Evolutionary conservation across 1,140 invertebrate genomes (phyloP), one percentile per base, ranked within the genome.

Genomic region (Eueides isabella): DNA sequence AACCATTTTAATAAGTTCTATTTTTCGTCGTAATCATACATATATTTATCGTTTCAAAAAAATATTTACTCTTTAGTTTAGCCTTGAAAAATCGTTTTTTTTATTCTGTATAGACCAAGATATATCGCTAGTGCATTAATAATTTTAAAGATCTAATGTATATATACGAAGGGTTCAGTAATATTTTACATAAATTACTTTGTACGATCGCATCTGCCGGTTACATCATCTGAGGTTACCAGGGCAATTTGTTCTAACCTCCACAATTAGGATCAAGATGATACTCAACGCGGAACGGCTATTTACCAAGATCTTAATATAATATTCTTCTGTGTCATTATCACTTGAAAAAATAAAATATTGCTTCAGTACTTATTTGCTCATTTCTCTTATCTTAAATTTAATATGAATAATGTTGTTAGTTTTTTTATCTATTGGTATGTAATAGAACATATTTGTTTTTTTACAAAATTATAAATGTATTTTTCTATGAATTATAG

Each of bases 231-330:
- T 71, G 71, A 79, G 82, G 82, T 85, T 79, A 81, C 74, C 64
- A 70, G 77, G 74, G 72, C 78, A 85, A 84, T 84, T 84, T 78
- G 77, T 72, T 70, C 67, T 80, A 80, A 84, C 84, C 82, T 82
- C 67, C 70, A 68, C 80, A 84, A 84, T 85, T 84, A 80, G 63
- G 63, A 75, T 71, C 67, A 35, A 68, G 67, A 68, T 48, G 48
- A 35, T 28, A 61, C 29, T 68, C 67, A 33, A 68, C 44, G 19
- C 48, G 48, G 48, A 26, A 55, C 23, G 23, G 48, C 48, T 55
- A 23, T 23, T 55, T 55, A 55, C 23, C 48, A 23, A 55, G 48
- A 55, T 55, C 48, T 55, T 55, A 23, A 55, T 3, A 23, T 23
- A 26, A 26, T 23, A 55, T 23, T 26, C 19, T 2, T 7, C 26